Percentiles rank a stretch among this genome's conserved stretches.
Conservation (phyloP, 2,797 vertebrate species). For the Potorous gilbertii region DNA sequence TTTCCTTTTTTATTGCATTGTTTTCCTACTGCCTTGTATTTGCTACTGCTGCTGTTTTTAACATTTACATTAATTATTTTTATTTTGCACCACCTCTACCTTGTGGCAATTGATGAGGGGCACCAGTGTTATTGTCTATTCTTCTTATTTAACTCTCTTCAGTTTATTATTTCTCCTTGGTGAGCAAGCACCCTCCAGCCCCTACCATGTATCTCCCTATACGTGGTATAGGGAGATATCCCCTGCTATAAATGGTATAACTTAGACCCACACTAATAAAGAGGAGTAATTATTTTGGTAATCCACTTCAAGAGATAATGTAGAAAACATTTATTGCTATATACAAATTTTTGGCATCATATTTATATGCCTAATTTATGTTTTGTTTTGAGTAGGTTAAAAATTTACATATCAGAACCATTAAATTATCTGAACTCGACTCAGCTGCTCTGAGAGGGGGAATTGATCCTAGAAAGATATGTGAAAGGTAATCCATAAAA, state of each 20-base stretch:
- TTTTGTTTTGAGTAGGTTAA: constrained; percentile 38
- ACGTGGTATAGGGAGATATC: no score
- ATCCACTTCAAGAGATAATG: neutral
- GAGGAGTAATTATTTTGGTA: neutral
- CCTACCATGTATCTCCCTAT: neutral
- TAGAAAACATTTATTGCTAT: neutral
- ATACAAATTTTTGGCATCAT: neutral
- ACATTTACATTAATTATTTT: constrained; percentile 25
- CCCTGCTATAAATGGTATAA: neutral
- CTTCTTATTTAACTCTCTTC: neutral
- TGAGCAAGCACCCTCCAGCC: neutral
- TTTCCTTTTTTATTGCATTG: neutral
- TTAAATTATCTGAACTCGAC: constrained; percentile 23
- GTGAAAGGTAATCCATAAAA: neutral
- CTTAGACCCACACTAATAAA: constrained; percentile 30
- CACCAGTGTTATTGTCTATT: constrained; percentile 40
- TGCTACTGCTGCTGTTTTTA: neutral
- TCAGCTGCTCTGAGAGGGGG: neutral
- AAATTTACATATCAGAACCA: neutral
- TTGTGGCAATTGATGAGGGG: constrained; percentile 46
- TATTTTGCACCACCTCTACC: constrained; percentile 37
- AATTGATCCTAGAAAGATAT: neutral
- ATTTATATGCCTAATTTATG: constrained; percentile 1
- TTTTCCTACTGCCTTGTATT: neutral
- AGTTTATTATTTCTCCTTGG: neutral